phyloP scores from a whole-genome alignment of 1,140 invertebrate genomes.

The Orussus abietinus region DNA sequence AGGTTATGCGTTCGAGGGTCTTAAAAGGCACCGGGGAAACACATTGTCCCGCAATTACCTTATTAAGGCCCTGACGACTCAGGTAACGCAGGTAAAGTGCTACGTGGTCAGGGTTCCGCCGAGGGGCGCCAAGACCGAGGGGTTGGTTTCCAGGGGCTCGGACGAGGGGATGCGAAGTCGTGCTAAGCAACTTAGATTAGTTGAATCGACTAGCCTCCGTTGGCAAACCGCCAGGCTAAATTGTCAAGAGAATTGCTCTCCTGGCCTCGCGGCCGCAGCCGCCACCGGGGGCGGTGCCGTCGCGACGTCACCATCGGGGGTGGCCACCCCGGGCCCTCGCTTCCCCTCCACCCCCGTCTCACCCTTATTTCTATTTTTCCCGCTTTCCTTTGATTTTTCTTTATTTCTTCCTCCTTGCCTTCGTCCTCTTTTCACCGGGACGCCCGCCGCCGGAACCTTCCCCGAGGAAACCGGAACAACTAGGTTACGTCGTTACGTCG shows the following conservation, averaged over 20 bases:
- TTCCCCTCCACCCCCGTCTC: slow-evolving; percentile 1
- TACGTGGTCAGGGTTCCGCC: slow-evolving; percentile 5
- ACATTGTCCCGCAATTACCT: too few relatives aligned
- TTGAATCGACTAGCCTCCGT: slow-evolving; percentile 47
- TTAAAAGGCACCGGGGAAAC: too few relatives aligned
- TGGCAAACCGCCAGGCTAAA: slow-evolving; percentile 49
- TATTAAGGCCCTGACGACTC: too few relatives aligned
- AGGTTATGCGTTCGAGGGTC: too few relatives aligned
- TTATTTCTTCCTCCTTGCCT: too few relatives aligned
- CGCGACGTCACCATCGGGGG: too few relatives aligned
- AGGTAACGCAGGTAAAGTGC: too few relatives aligned
- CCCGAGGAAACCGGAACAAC: too few relatives aligned
- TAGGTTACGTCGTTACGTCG: too few relatives aligned
- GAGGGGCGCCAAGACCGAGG: slow-evolving; percentile 2
- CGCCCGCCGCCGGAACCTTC: too few relatives aligned
- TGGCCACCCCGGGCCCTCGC: slow-evolving; percentile 21
- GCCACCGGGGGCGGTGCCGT: neutral
- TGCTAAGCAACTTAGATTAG: slow-evolving; percentile 52
- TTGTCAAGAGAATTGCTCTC: slow-evolving; percentile 49
- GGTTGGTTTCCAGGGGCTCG: neutral
- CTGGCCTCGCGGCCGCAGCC: slow-evolving; percentile 23
- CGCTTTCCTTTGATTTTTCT: too few relatives aligned
- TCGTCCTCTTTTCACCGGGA: too few relatives aligned
- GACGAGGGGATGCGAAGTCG: slow-evolving; percentile 38
- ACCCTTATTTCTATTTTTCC: slow-evolving; percentile 5